Evolutionary conservation across 92 coral and sea anemone genomes (phyloP).

Genomic region (Micromussa lordhowensis): DNA sequence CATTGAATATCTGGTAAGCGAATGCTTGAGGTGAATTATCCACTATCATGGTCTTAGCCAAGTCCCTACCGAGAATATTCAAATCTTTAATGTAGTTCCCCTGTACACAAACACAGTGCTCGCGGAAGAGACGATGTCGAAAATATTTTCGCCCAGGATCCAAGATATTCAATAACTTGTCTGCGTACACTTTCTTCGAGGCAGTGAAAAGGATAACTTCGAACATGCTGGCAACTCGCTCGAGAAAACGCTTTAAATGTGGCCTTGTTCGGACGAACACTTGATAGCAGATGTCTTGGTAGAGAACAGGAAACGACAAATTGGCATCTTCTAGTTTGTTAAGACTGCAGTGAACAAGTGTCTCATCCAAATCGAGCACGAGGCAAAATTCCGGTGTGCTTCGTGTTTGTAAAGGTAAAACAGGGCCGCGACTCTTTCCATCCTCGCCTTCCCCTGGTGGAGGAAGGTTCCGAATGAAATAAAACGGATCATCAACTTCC

Average conservation of each 20-base stretch:
- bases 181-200: conserved; percentile 98
- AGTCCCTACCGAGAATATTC: conserved; percentile 96
- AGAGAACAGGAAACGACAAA: conserved; percentile 94
- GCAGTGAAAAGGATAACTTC: conserved; percentile 99
- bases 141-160: conserved; percentile 92
- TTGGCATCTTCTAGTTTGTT: conserved; percentile 98
- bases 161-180: conserved; percentile 93
- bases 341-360: conserved; percentile 98
- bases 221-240: conserved; percentile 86
- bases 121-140: conserved; percentile 98
- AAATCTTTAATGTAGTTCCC: conserved; percentile 98
- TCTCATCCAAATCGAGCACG: conserved; percentile 96
- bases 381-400: conserved; percentile 98
- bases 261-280: conserved; percentile 98
- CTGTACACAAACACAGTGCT: conserved; percentile 98
- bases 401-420: conserved; percentile 90
- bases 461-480: conserved; percentile 92
- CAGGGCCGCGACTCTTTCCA: conserved; percentile 88
- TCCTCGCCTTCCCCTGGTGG: conserved; percentile 86
- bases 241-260: conserved; percentile 91
- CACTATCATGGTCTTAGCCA: conserved; percentile 98
- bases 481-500: conserved; percentile 96
- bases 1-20: conserved; percentile 98
- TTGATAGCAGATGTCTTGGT: conserved; percentile 97
- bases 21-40: conserved; percentile 99